Base-by-base conservation (phyloP, 2,888 invertebrate genomes). In the Heliconius ethilla region DNA sequence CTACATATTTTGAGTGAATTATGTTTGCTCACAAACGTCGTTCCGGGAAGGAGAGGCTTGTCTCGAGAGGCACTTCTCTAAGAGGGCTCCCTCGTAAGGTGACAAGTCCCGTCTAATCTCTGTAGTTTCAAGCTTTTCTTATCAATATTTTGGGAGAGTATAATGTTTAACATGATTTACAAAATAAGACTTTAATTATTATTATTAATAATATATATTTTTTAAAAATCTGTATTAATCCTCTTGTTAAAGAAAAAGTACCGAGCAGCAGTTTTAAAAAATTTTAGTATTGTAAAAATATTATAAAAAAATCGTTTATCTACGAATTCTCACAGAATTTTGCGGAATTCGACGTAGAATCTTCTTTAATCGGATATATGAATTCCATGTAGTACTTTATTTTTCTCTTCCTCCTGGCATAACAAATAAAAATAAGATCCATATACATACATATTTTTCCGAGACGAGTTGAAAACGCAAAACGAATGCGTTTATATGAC, bases 61-160 rank as follows among this genome's bases (percentile, higher is more conserved):
- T 91, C 90, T 93, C 91, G 85, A 93, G 93, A 84, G 89, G 85
- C 86, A 80, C 91, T 90, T 82, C 83, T 85, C 86, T 62, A 84
- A 85, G 86, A 90, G 90, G 84, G 87, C 83, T 82, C 85, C 88
- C 86, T 86, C 87, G 84, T 86, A 86, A 91, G 89, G 89, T 92
- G 92, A 90, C 92, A 89, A 88, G 88, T 88, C 82, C 88, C 88
- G 89, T 90, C 90, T 93, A 92, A 93, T 92, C 91, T 91, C 87
- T 85, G 84, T 86, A 85, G 86, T 88, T 89, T 90, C 87, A 86
- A 87, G 87, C 87, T 87, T 86, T 88, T 87, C 87, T 85, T 86
- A 88, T 86, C 87, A 87, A 80, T 81, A 78, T 81, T 81, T 81
- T 75, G 62, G 63, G 80, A 15, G 40, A 7, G 15, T 22, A 40